Evolutionary conservation across 2,888 invertebrate species (phyloP).

Genomic region (Apamea crenata): DNA sequence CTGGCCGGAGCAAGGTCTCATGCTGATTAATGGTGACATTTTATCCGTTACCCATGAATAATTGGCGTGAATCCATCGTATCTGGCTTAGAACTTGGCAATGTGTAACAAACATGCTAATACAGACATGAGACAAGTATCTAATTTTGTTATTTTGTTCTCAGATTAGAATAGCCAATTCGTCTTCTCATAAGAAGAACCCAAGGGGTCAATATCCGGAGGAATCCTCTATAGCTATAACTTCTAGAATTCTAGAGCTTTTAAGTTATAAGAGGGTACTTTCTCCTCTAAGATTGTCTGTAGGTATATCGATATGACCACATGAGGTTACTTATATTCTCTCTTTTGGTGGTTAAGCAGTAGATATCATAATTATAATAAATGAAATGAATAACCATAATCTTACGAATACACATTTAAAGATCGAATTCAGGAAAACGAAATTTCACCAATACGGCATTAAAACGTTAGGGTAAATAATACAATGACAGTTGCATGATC

Average conservation of each 20-base stretch:
- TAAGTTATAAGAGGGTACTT: not conserved
- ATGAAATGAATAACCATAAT: not conserved
- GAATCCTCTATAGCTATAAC: not conserved
- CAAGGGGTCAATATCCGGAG: not conserved
- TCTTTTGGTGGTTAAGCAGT: not conserved
- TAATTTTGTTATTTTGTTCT: not conserved
- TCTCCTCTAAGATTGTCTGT: not conserved
- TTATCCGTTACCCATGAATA: constrained; percentile 38
- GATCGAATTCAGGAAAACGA: not conserved
- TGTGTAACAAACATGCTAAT: constrained; percentile 40
- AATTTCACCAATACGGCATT: not conserved
- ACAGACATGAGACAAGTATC: not conserved
- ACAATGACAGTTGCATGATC: not conserved
- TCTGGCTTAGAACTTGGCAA: constrained; percentile 48
- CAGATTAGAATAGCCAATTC: not conserved
- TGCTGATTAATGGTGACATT: constrained; percentile 30
- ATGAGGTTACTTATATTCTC: not conserved
- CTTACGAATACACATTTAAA: not conserved
- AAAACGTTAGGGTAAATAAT: not conserved
- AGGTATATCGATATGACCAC: not conserved
- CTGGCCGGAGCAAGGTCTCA: constrained; percentile 11
- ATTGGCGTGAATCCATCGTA: constrained; percentile 56
- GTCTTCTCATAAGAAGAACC: not conserved
- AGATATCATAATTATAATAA: not conserved
- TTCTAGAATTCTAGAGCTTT: not conserved